Base-by-base conservation (phyloP, 2,888 invertebrate genomes). In the Amiota mariae region DNA sequence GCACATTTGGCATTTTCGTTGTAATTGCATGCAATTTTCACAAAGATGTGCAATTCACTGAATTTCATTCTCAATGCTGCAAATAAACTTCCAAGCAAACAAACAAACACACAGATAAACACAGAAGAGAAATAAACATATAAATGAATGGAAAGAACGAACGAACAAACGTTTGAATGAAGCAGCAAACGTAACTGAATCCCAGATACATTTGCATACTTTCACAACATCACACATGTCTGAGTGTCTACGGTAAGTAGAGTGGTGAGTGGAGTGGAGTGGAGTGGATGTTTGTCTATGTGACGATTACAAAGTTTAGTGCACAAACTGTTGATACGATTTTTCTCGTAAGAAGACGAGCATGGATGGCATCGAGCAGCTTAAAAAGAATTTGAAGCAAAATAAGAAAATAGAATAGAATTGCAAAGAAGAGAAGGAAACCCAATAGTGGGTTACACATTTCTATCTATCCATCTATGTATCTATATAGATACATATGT, bases 1-100 rank as follows among this genome's bases (percentile, higher is more conserved):
- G 80, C 83, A 84, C 86, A 85, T 85, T 83, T 85, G 77, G 86
- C 86, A 84, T 80, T 77, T 85, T 75, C 74, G 75, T 77, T 85
- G 85, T 83, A 85, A 83, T 83, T 85, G 83, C 83, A 76, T 75
- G 82, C 85, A 72, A 66, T 71, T 71, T 71, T 20, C 71, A 63
- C 71, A 61, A 63, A 71, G 63, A 71, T 72, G 18, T 72, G 72
- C 72, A 85, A 84, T 82, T 85, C 77, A 76, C 70, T 76, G 78
- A 36, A 36, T 36, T 36, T 36, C 36, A 36, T 36, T 36, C 36
- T 36, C 36, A 36, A 36, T 36, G 36, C 36, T 15, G 63, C 66
- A 64, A 51, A 67, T 9, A 6, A 24, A 18, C 20, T 64, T 76
- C 75, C 68, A 46, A 49, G 24, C 15, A 59, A 59, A 2, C 59